Conservation (phyloP, 2,888 invertebrate species). For the Agriopis marginaria region DNA sequence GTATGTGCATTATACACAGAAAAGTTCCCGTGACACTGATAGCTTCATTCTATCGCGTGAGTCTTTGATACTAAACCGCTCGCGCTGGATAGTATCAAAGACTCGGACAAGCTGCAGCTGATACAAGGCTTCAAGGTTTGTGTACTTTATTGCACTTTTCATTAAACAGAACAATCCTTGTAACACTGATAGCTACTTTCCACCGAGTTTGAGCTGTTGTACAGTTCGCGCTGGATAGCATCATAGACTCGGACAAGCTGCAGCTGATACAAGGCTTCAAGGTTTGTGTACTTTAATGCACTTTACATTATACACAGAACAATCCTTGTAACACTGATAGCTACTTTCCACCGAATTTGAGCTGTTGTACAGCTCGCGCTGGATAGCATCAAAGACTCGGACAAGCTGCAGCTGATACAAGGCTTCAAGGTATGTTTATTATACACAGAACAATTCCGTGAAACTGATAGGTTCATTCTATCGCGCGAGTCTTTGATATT, state of each 20-base stretch:
- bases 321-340: slow-evolving; percentile 96
- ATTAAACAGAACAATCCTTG: slow-evolving; percentile 92
- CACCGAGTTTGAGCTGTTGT: slow-evolving; percentile 96
- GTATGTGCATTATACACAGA: slow-evolving; percentile 87
- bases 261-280: slow-evolving; percentile 92
- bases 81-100: slow-evolving; percentile 94
- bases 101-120: slow-evolving; percentile 95
- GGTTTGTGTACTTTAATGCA: slow-evolving; percentile 68
- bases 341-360: slow-evolving; percentile 97
- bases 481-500: too few species aligned
- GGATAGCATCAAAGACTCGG: slow-evolving; percentile 94
- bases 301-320: slow-evolving; percentile 88
- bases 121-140: slow-evolving; percentile 76
- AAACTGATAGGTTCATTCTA: too few species aligned
- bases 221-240: slow-evolving; percentile 93
- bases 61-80: slow-evolving; percentile 93
- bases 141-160: too few species aligned
- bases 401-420: slow-evolving; percentile 92
- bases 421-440: slow-evolving; percentile 88
- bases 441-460: too few species aligned
- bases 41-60: slow-evolving; percentile 96
- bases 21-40: slow-evolving; percentile 97
- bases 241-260: slow-evolving; percentile 94
- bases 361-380: slow-evolving; percentile 94
- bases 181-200: slow-evolving; percentile 97